Evolutionary conservation across 2,113 vertebrate genomes (phyloP), one percentile per base, ranked within the genome.

Genomic region (Ceyx melanurus): DNA sequence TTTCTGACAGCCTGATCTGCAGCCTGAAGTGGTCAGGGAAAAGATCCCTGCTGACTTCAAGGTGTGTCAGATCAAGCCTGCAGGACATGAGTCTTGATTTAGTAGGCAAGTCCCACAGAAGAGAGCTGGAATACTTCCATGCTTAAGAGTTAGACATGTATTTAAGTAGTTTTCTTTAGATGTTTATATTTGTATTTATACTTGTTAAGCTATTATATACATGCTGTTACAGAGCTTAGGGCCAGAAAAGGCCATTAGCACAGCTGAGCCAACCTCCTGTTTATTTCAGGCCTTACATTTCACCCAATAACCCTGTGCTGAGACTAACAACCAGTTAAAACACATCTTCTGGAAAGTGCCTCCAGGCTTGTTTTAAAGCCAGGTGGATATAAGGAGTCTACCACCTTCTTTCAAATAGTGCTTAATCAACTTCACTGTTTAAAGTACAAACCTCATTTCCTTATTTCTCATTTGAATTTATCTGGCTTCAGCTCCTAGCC

Each of bases 11-110:
- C 82, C 82, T 76, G 53, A 88, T 93, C 89, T 79, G 85, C 87
- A 77, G 86, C 84, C 86, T 87, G 60, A 73, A 91, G 86, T 85
- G 93, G 94, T 56, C 95, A 90, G 91, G 85, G 89, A 95, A 53
- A 77, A 92, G 87, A 86, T 48, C 82, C 92, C 93, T 0, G 61
- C 78, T 88, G 95, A 88, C 89, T 91, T 93, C 78, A 91, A 91
- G 86, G 79, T 87, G 75, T 71, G 58, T 56, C 82, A 93, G 91
- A 89, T 94, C 67, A 75, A 93, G 86, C 67, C 89, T 56, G 61
- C 57, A 92, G 91, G 92, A 94, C 79, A 51, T 0, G 15, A 88
- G 75, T 60, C 84, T 80, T 71, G 92, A 82, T 92, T 91, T 80
- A 88, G 67, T 26, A 77, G 43, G 85, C 65, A 92, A 93, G 78